A percentile compares a stretch with the other conserved stretches of the same genome.
Evolutionary conservation across 2,113 vertebrate genomes (phyloP).

Genomic region (Phocoena sinus): DNA sequence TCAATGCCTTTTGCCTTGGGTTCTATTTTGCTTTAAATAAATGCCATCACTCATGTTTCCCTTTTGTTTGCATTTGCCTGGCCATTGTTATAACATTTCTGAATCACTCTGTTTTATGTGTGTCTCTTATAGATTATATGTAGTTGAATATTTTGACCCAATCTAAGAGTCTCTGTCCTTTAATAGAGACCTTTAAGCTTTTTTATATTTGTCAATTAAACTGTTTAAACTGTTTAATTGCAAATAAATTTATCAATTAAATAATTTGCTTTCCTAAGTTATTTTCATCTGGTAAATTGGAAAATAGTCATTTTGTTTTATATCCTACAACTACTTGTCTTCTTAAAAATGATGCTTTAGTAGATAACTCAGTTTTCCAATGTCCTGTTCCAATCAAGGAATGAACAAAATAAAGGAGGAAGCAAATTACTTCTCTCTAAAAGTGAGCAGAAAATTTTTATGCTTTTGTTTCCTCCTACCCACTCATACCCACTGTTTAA

Average conservation of each 20-base stretch:
- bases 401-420: slow-evolving; percentile 33
- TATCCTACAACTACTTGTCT: neutral
- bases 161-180: neutral
- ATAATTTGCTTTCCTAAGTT: neutral
- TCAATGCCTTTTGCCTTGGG: neutral
- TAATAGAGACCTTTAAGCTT: neutral
- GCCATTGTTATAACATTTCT: neutral
- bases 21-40: slow-evolving; percentile 1
- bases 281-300: slow-evolving; percentile 15
- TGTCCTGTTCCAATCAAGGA: neutral
- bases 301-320: slow-evolving; percentile 31
- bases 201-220: neutral
- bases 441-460: neutral
- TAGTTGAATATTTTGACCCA: slow-evolving; percentile 9
- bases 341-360: neutral
- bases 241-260: neutral
- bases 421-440: slow-evolving; percentile 20
- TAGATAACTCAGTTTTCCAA: slow-evolving; percentile 12
- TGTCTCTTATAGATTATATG: neutral
- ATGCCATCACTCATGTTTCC: neutral
- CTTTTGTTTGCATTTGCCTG: neutral
- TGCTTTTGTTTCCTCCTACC: slow-evolving; percentile 2
- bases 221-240: neutral
- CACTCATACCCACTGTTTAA: neutral
- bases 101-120: neutral